Evolutionary conservation across 2,888 invertebrate species (phyloP).

Genomic region (Meta bourneti): DNA sequence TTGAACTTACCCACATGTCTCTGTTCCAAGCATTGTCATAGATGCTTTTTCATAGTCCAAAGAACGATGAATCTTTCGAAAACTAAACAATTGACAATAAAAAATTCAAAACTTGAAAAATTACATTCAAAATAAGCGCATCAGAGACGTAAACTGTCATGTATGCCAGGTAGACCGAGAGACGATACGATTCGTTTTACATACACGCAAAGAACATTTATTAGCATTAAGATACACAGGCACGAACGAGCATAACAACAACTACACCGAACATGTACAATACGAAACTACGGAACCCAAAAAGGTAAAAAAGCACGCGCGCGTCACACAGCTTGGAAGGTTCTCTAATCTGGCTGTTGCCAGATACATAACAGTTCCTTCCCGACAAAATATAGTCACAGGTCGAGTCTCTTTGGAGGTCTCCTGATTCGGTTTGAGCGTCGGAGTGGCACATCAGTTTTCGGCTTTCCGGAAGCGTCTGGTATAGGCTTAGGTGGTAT

Average conservation of each 20-base stretch:
- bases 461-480: no score
- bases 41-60: no score
- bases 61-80: no score
- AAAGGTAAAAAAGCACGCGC: neutral
- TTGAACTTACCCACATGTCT: no score
- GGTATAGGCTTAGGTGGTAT: no score
- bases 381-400: constrained; percentile 44
- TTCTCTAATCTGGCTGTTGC: constrained; percentile 60
- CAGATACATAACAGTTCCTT: constrained; percentile 59
- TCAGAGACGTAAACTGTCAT: no score
- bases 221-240: constrained; percentile 49
- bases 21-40: no score
- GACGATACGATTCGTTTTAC: constrained; percentile 58
- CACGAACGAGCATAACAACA: constrained; percentile 51
- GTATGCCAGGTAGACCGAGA: constrained; percentile 62
- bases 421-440: constrained; percentile 48
- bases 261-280: constrained; percentile 51
- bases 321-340: constrained; percentile 47
- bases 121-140: no score
- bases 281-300: constrained; percentile 45
- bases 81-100: no score
- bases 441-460: constrained; percentile 15
- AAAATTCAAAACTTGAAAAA: no score
- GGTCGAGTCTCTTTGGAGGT: constrained; percentile 56
- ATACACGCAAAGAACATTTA: constrained; percentile 53